These are phyloP conservation scores for Epinotia ramella DNA, from an alignment of 2,888 invertebrate genomes.

Conservation along the genomic window DNA sequence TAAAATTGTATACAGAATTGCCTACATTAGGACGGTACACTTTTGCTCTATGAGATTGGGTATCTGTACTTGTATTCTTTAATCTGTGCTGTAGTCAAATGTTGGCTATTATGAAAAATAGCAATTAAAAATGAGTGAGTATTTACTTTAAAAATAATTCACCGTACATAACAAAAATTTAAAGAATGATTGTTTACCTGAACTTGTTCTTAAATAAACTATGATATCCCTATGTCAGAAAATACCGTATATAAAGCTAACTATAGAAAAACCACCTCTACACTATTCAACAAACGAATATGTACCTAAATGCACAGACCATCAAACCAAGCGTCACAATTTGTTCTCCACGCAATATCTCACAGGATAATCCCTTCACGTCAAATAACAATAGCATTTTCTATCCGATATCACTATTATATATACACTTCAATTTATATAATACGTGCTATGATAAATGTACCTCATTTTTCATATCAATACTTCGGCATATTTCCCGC, in stretches of 20 bases:
- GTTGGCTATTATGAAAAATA: not conserved
- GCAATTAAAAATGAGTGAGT: not conserved
- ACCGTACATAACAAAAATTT: not conserved
- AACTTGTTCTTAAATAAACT: not conserved
- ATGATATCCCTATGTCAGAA: not conserved
- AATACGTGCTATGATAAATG: slow-evolving; percentile 59
- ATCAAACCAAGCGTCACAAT: slow-evolving; percentile 41
- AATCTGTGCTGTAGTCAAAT: not conserved
- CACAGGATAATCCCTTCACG: slow-evolving; percentile 42
- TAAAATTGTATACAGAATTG: too few species aligned
- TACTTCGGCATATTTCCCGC: slow-evolving; percentile 61
- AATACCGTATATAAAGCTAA: not conserved
- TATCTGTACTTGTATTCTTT: too few species aligned
- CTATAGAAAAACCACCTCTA: not conserved
- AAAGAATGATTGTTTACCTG: too few species aligned
- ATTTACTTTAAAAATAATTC: not conserved
- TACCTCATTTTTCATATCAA: slow-evolving; percentile 63
- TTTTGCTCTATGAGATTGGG: too few species aligned
- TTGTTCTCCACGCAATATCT: slow-evolving; percentile 39
- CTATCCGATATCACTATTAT: slow-evolving; percentile 44
- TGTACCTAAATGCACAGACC: slow-evolving; percentile 1
- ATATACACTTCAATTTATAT: slow-evolving; percentile 42
- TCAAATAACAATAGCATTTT: slow-evolving; percentile 42
- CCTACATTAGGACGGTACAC: too few species aligned
- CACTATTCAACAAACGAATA: not conserved